Base-by-base conservation (phyloP, 2,113 vertebrate genomes). In the Carlito syrichta region DNA sequence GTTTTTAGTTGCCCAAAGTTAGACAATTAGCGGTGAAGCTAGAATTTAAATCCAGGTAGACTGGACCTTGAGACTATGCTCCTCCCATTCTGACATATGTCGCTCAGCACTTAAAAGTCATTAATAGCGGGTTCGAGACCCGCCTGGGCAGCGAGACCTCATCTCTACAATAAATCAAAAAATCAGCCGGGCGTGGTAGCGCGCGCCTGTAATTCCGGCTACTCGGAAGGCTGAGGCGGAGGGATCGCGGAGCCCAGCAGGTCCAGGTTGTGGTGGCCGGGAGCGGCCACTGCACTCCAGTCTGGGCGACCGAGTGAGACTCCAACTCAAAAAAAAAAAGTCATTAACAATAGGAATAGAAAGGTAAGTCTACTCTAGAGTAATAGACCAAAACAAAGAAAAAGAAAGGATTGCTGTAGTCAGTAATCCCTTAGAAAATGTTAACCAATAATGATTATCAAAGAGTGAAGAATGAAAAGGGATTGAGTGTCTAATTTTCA, bases 401-500 rank as follows among this genome's bases (percentile, higher is more conserved):
- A 35, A 30, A 20, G 52, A 43, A 68, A 30, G 35, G 76, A 76
- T 71, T 38, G 50, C 11, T 78, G 20, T 20, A 81, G 56, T 17
- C 62, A 48, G 48, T 74, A 89, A 83, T n/a, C 12, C 45, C n/a
- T 89, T 88, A 78, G 38, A 82, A 94, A 95, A 73, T 83, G 30
- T 71, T 83, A 48, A 81, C 76, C 27, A 32, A 16, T 48, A 38
- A 48, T 88, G 22, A 5, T 58, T n/a, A 78, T 73, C 82, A 93
- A 84, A 52, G 40, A 91, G 10, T 7, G 66, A 76, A 82, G 91
- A 83, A 62, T 45, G 13, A 56, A 87, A 85, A 14, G 25, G n/a
- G 16, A 95, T 62, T 92, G 2, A 89, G 94, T 71, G n/a, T 82
- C 52, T 91, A 52, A 68, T 45, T 79, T 79, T 96, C 63, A 83